A percentile compares a stretch with the other conserved stretches of the same genome.
Conservation (phyloP, 1,140 invertebrate genomes). For the Heliconius nattereri region DNA sequence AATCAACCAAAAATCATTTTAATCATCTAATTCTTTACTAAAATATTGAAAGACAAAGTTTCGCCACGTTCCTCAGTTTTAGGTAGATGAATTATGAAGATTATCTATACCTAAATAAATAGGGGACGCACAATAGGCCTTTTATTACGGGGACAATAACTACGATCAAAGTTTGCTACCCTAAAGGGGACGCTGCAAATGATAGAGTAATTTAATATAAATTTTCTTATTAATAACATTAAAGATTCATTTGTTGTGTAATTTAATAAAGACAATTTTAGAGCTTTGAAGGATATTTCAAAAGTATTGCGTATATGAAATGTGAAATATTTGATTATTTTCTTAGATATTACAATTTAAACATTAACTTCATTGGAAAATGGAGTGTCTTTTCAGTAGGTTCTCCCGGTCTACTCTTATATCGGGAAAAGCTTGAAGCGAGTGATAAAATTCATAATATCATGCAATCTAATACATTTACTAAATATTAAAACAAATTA, state of each 20-base stretch:
- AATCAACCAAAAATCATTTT: not conserved
- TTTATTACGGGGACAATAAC: slow-evolving; percentile 57
- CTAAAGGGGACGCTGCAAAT: slow-evolving; percentile 38
- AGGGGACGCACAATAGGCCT: slow-evolving; percentile 65
- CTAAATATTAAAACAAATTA: too few relatives aligned
- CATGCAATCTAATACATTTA: too few relatives aligned
- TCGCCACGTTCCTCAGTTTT: not conserved
- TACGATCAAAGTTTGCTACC: slow-evolving; percentile 52
- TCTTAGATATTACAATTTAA: too few relatives aligned
- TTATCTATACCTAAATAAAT: slow-evolving; percentile 19
- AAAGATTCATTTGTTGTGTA: slow-evolving; percentile 8
- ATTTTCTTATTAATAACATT: slow-evolving; percentile 19
- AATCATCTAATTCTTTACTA: not conserved
- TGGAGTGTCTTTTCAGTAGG: not conserved
- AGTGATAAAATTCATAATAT: too few relatives aligned
- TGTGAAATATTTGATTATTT: not conserved
- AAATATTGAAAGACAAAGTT: not conserved
- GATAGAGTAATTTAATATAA: slow-evolving; percentile 14
- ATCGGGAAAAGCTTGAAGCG: too few relatives aligned
- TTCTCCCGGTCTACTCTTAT: too few relatives aligned
- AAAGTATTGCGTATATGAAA: not conserved
- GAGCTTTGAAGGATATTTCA: not conserved
- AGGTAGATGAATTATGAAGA: slow-evolving; percentile 19
- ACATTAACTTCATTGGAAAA: not conserved
- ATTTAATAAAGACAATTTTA: slow-evolving; percentile 8